phyloP scores from a whole-genome alignment of 2,797 vertebrate species.

The Pelochelys cantorii region DNA sequence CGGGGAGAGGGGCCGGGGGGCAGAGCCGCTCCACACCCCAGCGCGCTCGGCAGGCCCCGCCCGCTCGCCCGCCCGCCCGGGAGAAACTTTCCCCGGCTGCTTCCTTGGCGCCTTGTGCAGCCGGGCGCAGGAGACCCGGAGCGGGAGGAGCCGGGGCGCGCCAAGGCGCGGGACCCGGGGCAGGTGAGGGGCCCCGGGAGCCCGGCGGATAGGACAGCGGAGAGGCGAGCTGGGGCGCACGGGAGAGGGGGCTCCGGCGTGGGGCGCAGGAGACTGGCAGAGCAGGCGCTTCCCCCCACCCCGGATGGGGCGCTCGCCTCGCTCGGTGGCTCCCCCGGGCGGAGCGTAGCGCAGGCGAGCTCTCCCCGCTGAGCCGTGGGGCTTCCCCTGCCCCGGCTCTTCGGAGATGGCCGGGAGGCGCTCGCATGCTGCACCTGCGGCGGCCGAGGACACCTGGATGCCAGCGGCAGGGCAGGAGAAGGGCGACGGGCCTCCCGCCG shows the following conservation, averaged over 20 bases:
- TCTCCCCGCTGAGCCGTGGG: slow-evolving; percentile 36
- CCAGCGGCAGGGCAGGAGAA: background rate
- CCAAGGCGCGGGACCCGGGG: background rate
- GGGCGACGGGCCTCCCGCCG: slow-evolving; percentile 2
- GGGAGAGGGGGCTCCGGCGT: background rate
- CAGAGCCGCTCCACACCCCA: slow-evolving; percentile 23
- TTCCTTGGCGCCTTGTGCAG: background rate
- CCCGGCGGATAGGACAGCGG: background rate
- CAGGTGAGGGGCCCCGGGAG: background rate
- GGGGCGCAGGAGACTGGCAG: background rate
- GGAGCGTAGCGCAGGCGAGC: slow-evolving; percentile 21
- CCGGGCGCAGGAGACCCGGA: background rate
- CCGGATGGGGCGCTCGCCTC: background rate
- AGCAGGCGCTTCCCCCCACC: background rate
- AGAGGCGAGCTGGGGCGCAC: background rate
- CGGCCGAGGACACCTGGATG: slow-evolving; percentile 48
- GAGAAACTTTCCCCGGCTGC: slow-evolving; percentile 64
- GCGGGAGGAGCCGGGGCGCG: background rate
- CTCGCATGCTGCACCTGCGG: slow-evolving; percentile 64
- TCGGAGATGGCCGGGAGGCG: slow-evolving; percentile 40
- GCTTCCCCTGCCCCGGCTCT: slow-evolving; percentile 56
- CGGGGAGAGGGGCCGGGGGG: slow-evolving; percentile 19
- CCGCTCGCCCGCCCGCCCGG: slow-evolving; percentile 22
- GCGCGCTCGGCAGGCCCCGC: background rate
- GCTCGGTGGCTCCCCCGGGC: background rate